phyloP scores from a whole-genome alignment of 2,797 vertebrate species.

The Chromis chromis region DNA sequence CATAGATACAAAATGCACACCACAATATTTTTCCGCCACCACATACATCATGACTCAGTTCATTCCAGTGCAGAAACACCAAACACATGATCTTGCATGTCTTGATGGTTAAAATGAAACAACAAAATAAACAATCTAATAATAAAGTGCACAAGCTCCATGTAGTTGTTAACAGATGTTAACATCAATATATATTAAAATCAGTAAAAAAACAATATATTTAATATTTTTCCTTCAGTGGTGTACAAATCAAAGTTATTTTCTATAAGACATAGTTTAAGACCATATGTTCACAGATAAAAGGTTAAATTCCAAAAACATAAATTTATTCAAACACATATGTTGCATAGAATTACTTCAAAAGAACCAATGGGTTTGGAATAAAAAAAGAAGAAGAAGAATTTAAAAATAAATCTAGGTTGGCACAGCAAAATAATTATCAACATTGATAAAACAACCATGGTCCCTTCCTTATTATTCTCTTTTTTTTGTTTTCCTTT shows the following conservation, averaged over 20 bases:
- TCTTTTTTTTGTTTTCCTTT: conserved; percentile 32
- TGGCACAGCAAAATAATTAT: conserved; percentile 87
- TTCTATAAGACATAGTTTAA: conserved; percentile 69
- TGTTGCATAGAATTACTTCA: conserved; percentile 98
- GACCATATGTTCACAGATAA: conserved; percentile 70
- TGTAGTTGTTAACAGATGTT: conserved; percentile 71
- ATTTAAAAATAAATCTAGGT: conserved; percentile 71
- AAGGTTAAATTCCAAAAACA: conserved; percentile 74
- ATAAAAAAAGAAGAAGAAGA: conserved; percentile 39
- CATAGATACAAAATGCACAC: conserved; percentile 70
- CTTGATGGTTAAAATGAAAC: conserved; percentile 58
- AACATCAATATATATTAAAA: conserved; percentile 72
- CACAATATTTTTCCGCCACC: conserved; percentile 60
- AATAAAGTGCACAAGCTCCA: conserved; percentile 86
- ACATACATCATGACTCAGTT: conserved; percentile 60
- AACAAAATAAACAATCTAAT: conserved; percentile 68
- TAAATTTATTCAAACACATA: conserved; percentile 84
- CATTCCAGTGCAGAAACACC: conserved; percentile 72
- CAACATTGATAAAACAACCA: conserved; percentile 17
- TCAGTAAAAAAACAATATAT: conserved; percentile 74
- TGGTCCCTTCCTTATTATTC: conserved; percentile 30
- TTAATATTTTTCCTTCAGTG: conserved; percentile 64
- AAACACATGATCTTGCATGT: conserved; percentile 68
- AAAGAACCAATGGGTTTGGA: conserved; percentile 87
- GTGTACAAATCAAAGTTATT: conserved; percentile 78